Evolutionary conservation across 2,113 vertebrate genomes (phyloP).

Genomic region (Microcebus murinus): DNA sequence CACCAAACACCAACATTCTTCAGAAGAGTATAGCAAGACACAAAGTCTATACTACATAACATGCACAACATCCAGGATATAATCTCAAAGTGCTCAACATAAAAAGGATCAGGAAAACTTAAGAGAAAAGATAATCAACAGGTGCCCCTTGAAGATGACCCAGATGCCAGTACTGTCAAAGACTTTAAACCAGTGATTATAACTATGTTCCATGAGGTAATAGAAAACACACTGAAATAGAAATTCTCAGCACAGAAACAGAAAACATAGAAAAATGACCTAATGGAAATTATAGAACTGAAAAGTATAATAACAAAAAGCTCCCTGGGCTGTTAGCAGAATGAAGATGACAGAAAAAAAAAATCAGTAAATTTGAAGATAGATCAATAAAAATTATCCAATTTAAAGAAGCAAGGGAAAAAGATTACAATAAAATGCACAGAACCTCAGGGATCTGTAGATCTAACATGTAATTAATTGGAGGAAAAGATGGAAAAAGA

Average conservation of each 20-base stretch:
- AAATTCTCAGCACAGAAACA: not conserved
- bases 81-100: not conserved
- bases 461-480: not conserved
- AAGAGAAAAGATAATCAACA: not conserved
- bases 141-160: not conserved
- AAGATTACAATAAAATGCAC: not conserved
- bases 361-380: not conserved
- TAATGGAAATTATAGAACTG: not conserved
- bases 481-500: not conserved
- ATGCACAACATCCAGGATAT: not conserved
- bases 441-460: not conserved
- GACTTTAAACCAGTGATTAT: not conserved
- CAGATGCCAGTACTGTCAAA: not conserved
- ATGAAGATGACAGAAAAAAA: not conserved
- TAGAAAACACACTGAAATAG: not conserved
- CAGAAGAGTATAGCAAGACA: not conserved
- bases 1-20: not conserved
- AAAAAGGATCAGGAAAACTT: not conserved
- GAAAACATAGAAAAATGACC: not conserved
- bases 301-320: not conserved
- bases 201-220: not conserved
- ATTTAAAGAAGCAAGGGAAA: not conserved
- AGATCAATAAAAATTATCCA: not conserved
- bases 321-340: not conserved
- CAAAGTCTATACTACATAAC: not conserved